Evolutionary conservation across 2,888 invertebrate species (phyloP), one percentile per base, ranked within the genome.

Genomic region (Branchipolynoe longqiensis): DNA sequence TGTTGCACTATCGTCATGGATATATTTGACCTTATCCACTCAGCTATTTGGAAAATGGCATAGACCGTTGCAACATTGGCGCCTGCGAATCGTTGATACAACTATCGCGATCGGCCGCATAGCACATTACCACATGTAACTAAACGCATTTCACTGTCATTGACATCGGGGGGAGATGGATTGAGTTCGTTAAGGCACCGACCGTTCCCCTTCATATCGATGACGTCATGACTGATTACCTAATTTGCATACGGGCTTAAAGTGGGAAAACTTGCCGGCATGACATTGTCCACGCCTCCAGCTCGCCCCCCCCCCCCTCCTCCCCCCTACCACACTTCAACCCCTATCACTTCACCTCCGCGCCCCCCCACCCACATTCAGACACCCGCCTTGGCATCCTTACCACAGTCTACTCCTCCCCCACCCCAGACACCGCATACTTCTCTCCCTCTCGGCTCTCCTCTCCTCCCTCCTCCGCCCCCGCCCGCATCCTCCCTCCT

Each of bases 181-280:
- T 69, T 33, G 38, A 4, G 36, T n/a, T 69, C 69, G 69, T 69
- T 69, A 69, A 33, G 3, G n/a, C 69, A 69, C 0, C 69, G 36
- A n/a, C 3, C 12, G 38, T 38, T 69, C 33, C 33, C n/a, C 38
- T 36, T 36, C 69, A 69, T 69, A 69, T 69, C 38, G 69, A 38
- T 69, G 69, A 69, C 69, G 69, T 69, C 69, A 69, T 38, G 69
- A 36, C 18, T 69, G 69, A 69, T 69, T 33, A n/a, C 14, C 14
- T 69, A 33, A 69, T 69, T 3, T 69, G 38, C 69, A 38, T 69
- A 25, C 36, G 25, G n/a, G 69, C 14, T 69, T 69, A 69, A 69
- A 69, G 69, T 69, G 33, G 33, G 38, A 69, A n/a, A 69, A 69
- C 69, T 69, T 69, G 69, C 36, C 69, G 69, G 69, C 33, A 33